Evolutionary conservation across 2,113 vertebrate species (phyloP).

Genomic region (Indicator maculatus): DNA sequence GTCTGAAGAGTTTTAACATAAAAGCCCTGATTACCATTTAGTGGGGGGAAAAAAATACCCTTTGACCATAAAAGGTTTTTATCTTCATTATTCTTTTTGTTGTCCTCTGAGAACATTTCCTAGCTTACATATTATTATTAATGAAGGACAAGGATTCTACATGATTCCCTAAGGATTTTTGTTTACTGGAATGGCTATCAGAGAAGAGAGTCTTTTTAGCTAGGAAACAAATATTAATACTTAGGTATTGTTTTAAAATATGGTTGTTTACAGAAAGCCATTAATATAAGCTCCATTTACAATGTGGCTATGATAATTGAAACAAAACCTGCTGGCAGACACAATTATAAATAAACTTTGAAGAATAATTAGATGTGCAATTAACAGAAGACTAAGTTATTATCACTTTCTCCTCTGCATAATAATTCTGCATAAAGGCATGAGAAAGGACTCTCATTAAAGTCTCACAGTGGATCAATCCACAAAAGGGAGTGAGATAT

Average conservation of each 20-base stretch:
- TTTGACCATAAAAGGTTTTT: background rate
- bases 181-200: background rate
- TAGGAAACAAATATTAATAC: conserved; percentile 28
- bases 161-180: background rate
- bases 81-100: background rate
- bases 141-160: background rate
- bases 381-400: conserved; percentile 59
- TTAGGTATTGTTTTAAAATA: conserved; percentile 16
- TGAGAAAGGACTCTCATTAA: conserved; percentile 47
- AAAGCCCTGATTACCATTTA: conserved; percentile 12
- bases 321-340: conserved; percentile 26
- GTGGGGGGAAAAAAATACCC: no score
- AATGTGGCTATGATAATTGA: conserved; percentile 53
- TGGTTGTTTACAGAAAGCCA: conserved; percentile 30
- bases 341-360: conserved; percentile 60
- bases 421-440: conserved; percentile 34
- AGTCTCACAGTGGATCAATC: conserved; percentile 11
- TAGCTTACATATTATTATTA: background rate
- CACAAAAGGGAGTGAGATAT: background rate
- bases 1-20: conserved; percentile 22
- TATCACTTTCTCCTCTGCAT: background rate
- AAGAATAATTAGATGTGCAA: conserved; percentile 68
- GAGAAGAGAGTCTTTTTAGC: background rate
- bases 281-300: conserved; percentile 46
- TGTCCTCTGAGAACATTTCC: background rate